A percentile compares a stretch with the other conserved stretches of the same genome.
phyloP scores from a whole-genome alignment of 1,140 invertebrate genomes.

The Probaryconus sp. region DNA sequence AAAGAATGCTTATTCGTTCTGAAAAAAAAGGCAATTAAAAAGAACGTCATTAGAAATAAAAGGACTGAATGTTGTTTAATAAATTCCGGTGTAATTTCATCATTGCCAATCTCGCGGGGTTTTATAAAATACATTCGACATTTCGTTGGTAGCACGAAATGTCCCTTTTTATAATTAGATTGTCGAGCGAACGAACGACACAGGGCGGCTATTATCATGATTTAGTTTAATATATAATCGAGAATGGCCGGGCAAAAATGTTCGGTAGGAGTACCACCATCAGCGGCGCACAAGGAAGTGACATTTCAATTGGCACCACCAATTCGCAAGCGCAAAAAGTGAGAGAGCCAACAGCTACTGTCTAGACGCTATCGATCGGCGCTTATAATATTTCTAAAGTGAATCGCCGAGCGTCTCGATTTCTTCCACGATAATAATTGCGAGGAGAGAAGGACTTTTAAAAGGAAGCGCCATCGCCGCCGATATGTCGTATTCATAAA shows the following conservation, averaged over 20 bases:
- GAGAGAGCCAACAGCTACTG: slow-evolving; percentile 53
- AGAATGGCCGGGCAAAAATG: slow-evolving; percentile 33
- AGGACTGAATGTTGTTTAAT: too few species aligned
- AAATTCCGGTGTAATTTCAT: too few species aligned
- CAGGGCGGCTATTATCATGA: slow-evolving; percentile 36
- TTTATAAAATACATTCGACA: too few species aligned
- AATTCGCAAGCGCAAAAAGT: slow-evolving; percentile 55
- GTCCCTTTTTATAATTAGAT: slow-evolving; percentile 25
- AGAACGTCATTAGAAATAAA: too few species aligned
- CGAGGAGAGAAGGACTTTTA: slow-evolving; percentile 33
- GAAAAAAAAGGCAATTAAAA: too few species aligned
- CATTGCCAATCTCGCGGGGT: too few species aligned
- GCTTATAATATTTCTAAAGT: slow-evolving; percentile 59
- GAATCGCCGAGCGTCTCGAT: slow-evolving; percentile 54
- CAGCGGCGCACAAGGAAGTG: slow-evolving; percentile 44
- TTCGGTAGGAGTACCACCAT: too few species aligned
- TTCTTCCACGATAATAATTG: slow-evolving; percentile 51
- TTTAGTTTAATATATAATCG: slow-evolving; percentile 38
- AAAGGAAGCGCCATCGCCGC: slow-evolving; percentile 40
- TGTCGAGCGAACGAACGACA: slow-evolving; percentile 9
- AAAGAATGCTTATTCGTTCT: too few species aligned
- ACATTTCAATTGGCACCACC: slow-evolving; percentile 59
- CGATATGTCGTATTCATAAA: slow-evolving; percentile 46
- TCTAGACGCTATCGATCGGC: slow-evolving; percentile 61
- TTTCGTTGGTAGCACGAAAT: too few species aligned